A percentile compares a stretch with the other conserved stretches of the same genome.
phyloP scores from a whole-genome alignment of 2,113 vertebrate species.

The Antechinus flavipes region DNA sequence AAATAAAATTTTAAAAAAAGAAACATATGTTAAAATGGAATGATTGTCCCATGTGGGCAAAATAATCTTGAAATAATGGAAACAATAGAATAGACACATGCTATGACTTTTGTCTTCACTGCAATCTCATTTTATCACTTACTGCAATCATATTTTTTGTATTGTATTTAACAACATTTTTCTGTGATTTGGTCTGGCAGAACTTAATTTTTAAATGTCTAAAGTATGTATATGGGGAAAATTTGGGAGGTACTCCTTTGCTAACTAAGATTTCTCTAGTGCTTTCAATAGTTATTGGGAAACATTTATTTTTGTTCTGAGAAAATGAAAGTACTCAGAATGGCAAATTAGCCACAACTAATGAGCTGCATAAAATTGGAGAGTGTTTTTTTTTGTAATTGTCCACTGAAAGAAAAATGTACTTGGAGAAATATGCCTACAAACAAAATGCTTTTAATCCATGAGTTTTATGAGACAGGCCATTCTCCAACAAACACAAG shows the following conservation, averaged over 20 bases:
- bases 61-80: conserved; percentile 47
- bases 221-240: conserved; percentile 27
- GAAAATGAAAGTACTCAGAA: conserved; percentile 52
- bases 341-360: conserved; percentile 63
- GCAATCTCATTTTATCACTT: conserved; percentile 46
- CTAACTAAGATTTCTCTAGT: conserved; percentile 32
- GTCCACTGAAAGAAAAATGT: conserved; percentile 35
- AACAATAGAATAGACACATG: conserved; percentile 16
- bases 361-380: conserved; percentile 64
- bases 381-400: not conserved
- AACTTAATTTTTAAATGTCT: conserved; percentile 53
- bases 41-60: conserved; percentile 1
- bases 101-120: conserved; percentile 23
- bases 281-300: conserved; percentile 7
- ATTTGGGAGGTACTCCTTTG: conserved; percentile 20
- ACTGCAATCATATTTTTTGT: conserved; percentile 11
- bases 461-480: conserved; percentile 31
- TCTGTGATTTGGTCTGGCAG: conserved; percentile 51
- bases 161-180: conserved; percentile 38
- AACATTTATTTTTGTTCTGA: conserved; percentile 55
- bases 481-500: not conserved
- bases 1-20: not conserved
- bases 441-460: not conserved
- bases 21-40: conserved; percentile 48
- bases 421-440: conserved; percentile 6